These are phyloP conservation scores for Clistopyga incitator DNA, from an alignment of 2,888 invertebrate genomes.

Conservation along the genomic window DNA sequence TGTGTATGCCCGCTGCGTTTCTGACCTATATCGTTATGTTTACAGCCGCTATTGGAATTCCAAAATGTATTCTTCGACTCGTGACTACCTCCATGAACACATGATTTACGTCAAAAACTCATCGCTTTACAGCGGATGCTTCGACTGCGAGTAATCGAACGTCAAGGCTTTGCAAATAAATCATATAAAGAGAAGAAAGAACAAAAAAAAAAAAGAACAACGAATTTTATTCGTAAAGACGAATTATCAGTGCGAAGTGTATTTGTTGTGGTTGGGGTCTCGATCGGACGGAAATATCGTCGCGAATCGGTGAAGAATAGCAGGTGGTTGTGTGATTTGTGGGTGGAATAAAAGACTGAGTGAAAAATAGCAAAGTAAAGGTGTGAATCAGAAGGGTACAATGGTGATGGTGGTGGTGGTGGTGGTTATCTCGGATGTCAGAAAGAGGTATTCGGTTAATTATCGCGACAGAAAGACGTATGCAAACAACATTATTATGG, in stretches of 20 bases:
- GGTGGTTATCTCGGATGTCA: slow-evolving; percentile 30
- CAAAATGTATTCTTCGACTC: neutral
- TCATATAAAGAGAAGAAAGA: slow-evolving; percentile 17
- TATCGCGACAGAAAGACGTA: neutral
- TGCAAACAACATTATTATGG: neutral
- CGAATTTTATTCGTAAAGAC: slow-evolving; percentile 29
- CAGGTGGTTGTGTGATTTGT: slow-evolving; percentile 25
- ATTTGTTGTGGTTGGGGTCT: slow-evolving; percentile 17
- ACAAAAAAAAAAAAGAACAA: too few relatives aligned
- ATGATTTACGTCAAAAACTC: neutral
- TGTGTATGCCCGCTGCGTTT: slow-evolving; percentile 2
- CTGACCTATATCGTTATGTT: slow-evolving; percentile 26
- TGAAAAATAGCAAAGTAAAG: slow-evolving; percentile 33
- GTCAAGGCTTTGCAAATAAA: slow-evolving; percentile 7
- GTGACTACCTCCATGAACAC: neutral
- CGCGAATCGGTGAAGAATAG: slow-evolving; percentile 30
- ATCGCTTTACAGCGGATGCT: neutral
- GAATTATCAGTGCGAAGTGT: slow-evolving; percentile 64
- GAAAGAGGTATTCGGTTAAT: slow-evolving; percentile 22
- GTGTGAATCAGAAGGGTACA: slow-evolving; percentile 32
- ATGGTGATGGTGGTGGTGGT: slow-evolving; percentile 18
- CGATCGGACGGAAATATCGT: neutral
- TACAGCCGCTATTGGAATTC: slow-evolving; percentile 8
- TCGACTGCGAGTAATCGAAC: neutral
- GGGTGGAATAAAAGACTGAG: slow-evolving; percentile 10